Evolutionary conservation across 2,888 invertebrate genomes (phyloP).

Genomic region (Serripes groenlandicus): DNA sequence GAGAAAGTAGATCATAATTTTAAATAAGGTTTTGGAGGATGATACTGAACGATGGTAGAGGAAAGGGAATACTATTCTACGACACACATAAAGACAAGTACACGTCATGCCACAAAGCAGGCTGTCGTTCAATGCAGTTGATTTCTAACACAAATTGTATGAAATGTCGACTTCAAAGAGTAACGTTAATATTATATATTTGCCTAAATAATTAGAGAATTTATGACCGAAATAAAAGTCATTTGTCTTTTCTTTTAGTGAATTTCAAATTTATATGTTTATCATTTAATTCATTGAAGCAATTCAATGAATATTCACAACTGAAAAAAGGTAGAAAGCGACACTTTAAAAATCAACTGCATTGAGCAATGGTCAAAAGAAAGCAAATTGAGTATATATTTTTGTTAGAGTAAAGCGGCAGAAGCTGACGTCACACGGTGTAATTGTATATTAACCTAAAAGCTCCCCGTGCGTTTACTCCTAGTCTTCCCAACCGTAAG

Average conservation of each 20-base stretch:
- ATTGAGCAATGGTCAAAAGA: no score
- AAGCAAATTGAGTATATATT: not conserved
- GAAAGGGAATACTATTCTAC: not conserved
- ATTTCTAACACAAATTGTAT: not conserved
- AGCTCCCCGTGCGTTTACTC: constrained; percentile 50
- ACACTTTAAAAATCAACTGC: not conserved
- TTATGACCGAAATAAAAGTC: no score
- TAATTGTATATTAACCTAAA: constrained; percentile 74
- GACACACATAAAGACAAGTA: not conserved
- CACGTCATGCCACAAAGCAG: constrained; percentile 16
- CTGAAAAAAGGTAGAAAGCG: no score
- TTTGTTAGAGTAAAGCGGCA: constrained; percentile 27
- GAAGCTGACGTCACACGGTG: constrained; percentile 55
- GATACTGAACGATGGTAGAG: not conserved
- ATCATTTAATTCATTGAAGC: no score
- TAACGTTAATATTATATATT: no score
- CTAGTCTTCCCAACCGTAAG: constrained; percentile 90
- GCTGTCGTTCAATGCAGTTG: constrained; percentile 3
- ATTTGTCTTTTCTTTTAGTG: no score
- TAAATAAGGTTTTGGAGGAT: no score
- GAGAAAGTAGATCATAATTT: no score
- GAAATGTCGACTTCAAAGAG: no score
- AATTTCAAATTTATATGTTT: no score
- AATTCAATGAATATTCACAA: no score
- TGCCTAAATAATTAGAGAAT: no score